Conservation (phyloP, 2,113 vertebrate species). For the Vombatus ursinus region DNA sequence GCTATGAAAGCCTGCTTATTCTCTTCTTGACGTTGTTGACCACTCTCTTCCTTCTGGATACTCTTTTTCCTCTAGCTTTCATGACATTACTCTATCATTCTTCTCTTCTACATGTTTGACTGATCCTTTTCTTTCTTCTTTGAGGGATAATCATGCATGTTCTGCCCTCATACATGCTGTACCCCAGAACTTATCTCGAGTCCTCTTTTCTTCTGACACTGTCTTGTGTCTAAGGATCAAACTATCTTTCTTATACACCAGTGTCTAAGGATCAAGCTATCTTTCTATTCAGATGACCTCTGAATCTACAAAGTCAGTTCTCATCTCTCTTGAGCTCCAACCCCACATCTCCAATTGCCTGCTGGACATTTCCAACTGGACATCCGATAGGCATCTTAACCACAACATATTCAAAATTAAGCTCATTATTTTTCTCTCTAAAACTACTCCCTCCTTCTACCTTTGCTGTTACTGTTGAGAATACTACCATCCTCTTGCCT, state of each 20-base stretch:
- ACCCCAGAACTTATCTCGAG: background rate
- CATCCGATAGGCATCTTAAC: background rate
- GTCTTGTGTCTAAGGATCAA: background rate
- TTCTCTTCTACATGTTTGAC: background rate
- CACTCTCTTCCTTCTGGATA: background rate
- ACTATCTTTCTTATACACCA: background rate
- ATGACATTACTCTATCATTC: background rate
- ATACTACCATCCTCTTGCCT: background rate
- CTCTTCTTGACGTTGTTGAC: background rate
- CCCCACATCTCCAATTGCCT: background rate
- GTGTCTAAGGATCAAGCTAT: background rate
- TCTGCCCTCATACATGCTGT: background rate
- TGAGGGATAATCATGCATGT: background rate
- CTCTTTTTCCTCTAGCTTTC: background rate
- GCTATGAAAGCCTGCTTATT: background rate
- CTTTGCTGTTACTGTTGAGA: background rate
- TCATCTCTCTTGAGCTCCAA: background rate
- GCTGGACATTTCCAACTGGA: background rate
- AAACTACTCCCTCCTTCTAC: background rate
- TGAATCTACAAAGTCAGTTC: background rate
- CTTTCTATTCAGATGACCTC: background rate
- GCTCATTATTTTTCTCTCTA: background rate
- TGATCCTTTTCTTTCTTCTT: background rate
- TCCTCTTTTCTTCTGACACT: background rate
- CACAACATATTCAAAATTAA: background rate